Conservation (phyloP, 2,113 vertebrate genomes). For the Australoheros scitulus region DNA sequence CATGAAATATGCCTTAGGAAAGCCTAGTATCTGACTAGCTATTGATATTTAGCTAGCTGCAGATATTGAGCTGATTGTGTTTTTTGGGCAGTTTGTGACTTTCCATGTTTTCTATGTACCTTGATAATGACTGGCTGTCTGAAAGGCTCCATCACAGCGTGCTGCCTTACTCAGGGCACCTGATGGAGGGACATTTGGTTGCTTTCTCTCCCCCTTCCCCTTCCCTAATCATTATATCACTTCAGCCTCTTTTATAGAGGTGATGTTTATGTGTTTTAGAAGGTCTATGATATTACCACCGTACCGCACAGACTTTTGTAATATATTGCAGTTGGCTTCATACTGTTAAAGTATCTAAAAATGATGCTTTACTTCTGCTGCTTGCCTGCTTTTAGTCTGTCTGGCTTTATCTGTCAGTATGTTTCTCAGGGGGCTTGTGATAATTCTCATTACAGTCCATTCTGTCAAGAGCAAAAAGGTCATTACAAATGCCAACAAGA, state of each 20-base stretch:
- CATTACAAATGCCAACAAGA: conserved; percentile 1
- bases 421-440: conserved; percentile 13
- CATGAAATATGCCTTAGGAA: background rate
- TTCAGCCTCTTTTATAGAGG: conserved; percentile 5
- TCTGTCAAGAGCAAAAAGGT: conserved; percentile 29
- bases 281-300: conserved; percentile 17
- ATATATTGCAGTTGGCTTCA: background rate
- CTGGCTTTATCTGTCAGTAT: background rate
- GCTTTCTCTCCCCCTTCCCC: background rate
- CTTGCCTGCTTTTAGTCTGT: background rate
- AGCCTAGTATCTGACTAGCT: background rate
- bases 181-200: conserved; percentile 17
- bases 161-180: conserved; percentile 10
- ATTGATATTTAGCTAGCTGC: background rate
- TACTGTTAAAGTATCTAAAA: background rate
- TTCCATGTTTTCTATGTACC: background rate
- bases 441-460: conserved; percentile 27
- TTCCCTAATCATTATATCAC: background rate
- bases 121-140: conserved; percentile 18
- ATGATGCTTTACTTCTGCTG: background rate
- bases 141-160: conserved; percentile 21
- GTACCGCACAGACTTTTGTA: background rate
- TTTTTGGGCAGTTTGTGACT: background rate
- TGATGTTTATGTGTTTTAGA: conserved; percentile 14
- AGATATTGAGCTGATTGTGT: background rate